phyloP scores from a whole-genome alignment of 2,113 vertebrate genomes.

The Hipposideros armiger region DNA sequence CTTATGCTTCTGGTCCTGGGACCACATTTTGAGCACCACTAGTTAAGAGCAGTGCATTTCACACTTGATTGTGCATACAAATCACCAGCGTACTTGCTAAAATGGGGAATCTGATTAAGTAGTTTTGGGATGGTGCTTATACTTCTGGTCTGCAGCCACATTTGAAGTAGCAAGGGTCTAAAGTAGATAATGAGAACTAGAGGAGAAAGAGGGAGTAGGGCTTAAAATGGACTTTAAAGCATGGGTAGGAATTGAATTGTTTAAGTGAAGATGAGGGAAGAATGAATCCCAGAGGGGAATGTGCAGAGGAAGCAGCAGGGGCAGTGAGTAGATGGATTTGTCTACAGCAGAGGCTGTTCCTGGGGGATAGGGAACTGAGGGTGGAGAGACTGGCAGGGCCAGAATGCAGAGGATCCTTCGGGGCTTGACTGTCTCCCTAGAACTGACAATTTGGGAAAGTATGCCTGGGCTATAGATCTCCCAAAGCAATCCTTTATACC shows the following conservation, averaged over 20 bases:
- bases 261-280: not conserved
- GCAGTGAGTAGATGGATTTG: not conserved
- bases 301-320: not conserved
- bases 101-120: not conserved
- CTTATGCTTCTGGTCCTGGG: not conserved
- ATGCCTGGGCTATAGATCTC: not conserved
- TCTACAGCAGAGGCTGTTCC: not conserved
- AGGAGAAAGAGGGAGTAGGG: not conserved
- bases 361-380: not conserved
- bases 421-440: not conserved
- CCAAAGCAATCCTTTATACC: not conserved
- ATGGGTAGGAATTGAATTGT: not conserved
- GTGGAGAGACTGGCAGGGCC: not conserved
- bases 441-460: not conserved
- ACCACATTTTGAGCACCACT: not conserved
- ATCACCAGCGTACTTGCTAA: not conserved
- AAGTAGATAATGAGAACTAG: not conserved
- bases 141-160: not conserved
- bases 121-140: not conserved
- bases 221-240: not conserved
- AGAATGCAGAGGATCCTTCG: not conserved
- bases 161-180: not conserved
- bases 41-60: not conserved
- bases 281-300: not conserved
- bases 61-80: not conserved